Conservation (phyloP, 2,888 invertebrate species). For the Eledona agricola region DNA sequence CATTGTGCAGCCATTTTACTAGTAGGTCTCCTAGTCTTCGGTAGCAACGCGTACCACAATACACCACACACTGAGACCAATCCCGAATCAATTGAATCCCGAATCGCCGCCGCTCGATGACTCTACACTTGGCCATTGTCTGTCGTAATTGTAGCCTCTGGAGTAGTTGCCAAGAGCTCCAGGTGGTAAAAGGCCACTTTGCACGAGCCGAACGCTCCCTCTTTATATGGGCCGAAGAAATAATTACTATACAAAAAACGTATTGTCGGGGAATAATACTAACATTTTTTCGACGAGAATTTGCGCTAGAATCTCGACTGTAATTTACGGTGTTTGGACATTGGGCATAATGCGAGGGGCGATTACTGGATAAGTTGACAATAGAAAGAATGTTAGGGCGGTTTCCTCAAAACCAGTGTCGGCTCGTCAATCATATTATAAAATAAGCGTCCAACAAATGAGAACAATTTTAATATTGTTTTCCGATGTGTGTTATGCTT, state of each 20-base stretch:
- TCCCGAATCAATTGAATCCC: conserved; percentile 61
- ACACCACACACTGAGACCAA: conserved; percentile 60
- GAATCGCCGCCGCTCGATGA: conserved; percentile 59
- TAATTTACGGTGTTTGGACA: conserved; percentile 54
- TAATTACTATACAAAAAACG: conserved; percentile 36
- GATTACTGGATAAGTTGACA: conserved; percentile 60
- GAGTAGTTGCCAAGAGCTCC: conserved; percentile 60
- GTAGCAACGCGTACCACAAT: conserved; percentile 56
- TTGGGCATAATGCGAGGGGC: conserved; percentile 58
- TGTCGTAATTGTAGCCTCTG: conserved; percentile 62
- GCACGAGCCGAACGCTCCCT: conserved; percentile 44
- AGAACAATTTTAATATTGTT: too few species aligned
- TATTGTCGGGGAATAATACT: conserved; percentile 6
- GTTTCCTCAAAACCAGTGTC: conserved; percentile 6
- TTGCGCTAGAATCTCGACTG: too few species aligned
- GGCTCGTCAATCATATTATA: conserved; percentile 6
- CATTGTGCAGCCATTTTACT: conserved; percentile 18
- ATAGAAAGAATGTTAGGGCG: conserved; percentile 43
- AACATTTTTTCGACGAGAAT: conserved; percentile 8
- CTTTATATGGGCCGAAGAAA: conserved; percentile 39
- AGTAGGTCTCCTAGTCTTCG: conserved; percentile 24
- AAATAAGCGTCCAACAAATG: too few species aligned
- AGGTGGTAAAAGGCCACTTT: conserved; percentile 61
- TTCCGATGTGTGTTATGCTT: too few species aligned
- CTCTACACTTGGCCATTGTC: conserved; percentile 60